Evolutionary conservation across 2,113 vertebrate species (phyloP).

Genomic region (Centrocercus urophasianus): DNA sequence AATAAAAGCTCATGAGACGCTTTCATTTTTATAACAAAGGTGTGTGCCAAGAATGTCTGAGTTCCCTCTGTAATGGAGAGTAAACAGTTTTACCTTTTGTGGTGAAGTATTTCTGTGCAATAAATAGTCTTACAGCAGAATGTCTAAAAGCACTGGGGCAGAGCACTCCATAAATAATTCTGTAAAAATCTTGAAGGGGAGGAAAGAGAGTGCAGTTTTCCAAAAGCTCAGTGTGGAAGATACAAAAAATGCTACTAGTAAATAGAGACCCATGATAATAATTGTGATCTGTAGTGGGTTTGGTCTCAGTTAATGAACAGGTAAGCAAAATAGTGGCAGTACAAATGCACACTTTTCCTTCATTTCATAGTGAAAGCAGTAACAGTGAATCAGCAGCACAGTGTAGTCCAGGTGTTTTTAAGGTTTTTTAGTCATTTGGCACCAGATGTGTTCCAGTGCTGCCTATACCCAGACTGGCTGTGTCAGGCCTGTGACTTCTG

Average conservation of each 20-base stretch:
- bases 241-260: rapidly evolving
- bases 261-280: background rate
- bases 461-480: background rate
- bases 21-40: background rate
- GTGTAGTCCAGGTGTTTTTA: background rate
- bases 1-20: background rate
- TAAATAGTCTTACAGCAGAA: background rate
- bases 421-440: background rate
- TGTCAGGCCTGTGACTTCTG: background rate
- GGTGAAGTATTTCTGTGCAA: background rate
- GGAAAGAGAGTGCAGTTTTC: background rate
- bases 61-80: background rate
- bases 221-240: background rate
- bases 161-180: background rate
- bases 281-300: background rate
- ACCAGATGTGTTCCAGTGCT: background rate
- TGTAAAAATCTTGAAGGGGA: background rate
- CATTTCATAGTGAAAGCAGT: background rate
- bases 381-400: background rate
- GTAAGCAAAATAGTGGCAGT: background rate
- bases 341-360: background rate
- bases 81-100: background rate
- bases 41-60: background rate
- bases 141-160: background rate
- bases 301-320: background rate